These are phyloP conservation scores for Nymphalis urticae DNA, from an alignment of 2,888 invertebrate species.

Conservation along the genomic window DNA sequence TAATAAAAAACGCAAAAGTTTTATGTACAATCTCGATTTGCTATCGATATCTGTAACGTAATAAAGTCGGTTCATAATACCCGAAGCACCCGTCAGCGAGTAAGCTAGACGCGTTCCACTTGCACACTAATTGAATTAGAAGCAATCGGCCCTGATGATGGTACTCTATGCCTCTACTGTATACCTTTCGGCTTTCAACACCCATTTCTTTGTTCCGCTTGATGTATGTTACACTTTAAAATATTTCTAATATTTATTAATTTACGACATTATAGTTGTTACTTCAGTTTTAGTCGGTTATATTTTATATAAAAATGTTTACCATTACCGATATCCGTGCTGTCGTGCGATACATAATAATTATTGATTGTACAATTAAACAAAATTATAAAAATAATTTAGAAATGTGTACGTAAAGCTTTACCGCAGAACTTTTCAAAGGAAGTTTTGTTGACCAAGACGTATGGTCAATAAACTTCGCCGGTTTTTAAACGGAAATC, in stretches of 20 bases:
- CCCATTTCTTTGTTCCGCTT: conserved; percentile 14
- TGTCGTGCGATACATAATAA: too few species aligned
- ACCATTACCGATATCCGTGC: too few species aligned
- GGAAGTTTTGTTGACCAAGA: too few species aligned
- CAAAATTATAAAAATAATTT: too few species aligned
- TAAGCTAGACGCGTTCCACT: conserved; percentile 64
- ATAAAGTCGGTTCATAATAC: conserved; percentile 19
- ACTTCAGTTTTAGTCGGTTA: too few species aligned
- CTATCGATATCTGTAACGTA: conserved; percentile 8
- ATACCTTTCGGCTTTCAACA: conserved; percentile 10
- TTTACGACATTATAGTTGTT: too few species aligned
- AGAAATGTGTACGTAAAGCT: too few species aligned
- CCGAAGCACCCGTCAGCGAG: conserved; percentile 30
- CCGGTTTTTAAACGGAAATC: neutral
- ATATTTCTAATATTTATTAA: neutral
- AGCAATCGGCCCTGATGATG: conserved; percentile 64
- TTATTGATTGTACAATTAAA: neutral
- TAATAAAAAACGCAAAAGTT: too few species aligned
- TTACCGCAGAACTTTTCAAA: too few species aligned
- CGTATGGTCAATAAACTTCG: too few species aligned
- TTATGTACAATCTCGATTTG: neutral
- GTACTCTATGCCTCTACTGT: conserved; percentile 30
- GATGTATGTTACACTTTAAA: conserved; percentile 6
- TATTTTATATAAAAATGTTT: too few species aligned
- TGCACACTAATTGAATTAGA: conserved; percentile 76